Evolutionary conservation across 2,797 vertebrate genomes (phyloP), one percentile per base, ranked within the genome.

Genomic region (Sebastolobus alascanus): DNA sequence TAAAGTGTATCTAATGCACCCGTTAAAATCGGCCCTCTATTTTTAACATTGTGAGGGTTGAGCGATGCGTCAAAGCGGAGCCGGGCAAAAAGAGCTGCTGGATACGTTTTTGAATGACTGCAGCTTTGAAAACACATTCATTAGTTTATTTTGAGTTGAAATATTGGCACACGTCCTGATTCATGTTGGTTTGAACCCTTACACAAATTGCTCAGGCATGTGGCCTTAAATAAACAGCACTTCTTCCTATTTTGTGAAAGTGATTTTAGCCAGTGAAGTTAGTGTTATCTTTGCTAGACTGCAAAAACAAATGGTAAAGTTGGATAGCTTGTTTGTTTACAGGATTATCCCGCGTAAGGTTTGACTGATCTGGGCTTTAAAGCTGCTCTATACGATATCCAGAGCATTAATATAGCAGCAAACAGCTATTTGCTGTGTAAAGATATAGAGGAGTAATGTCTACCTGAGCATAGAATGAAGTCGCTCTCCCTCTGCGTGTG

Each of bases 1-100:
- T 92, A 88, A 54, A 93, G 90, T 92, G 90, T 84, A 78, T 90
- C 93, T 92, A 91, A 93, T 92, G 92, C 81, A 83, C 84, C 87
- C 87, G 87, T 90, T 87, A 87, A 87, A 90, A 89, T 71, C 50
- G 10, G 54, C 68, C 73, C 81, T 87, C 90, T 93, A 90, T 93
- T 93, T 91, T 91, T 92, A 92, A 80, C 83, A 27, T 33, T 25
- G 81, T 25, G 75, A 86, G 73, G 84, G 85, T 92, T 89, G 73
- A 74, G 75, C 75, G 52, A 72, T 50, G 83, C 75, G 11, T 77
- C 80, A 35, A 25, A 75, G 76, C 83, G 40, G 43, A 83, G 58
- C 52, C 2, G 74, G 58, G 27, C 31, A 46, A 5, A 73, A 74
- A 59, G 25, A 60, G 73, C 16, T 5, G 27, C 67, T 25, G 73